Evolutionary conservation across 2,888 invertebrate species (phyloP).

Genomic region (Daptonema setosum): DNA sequence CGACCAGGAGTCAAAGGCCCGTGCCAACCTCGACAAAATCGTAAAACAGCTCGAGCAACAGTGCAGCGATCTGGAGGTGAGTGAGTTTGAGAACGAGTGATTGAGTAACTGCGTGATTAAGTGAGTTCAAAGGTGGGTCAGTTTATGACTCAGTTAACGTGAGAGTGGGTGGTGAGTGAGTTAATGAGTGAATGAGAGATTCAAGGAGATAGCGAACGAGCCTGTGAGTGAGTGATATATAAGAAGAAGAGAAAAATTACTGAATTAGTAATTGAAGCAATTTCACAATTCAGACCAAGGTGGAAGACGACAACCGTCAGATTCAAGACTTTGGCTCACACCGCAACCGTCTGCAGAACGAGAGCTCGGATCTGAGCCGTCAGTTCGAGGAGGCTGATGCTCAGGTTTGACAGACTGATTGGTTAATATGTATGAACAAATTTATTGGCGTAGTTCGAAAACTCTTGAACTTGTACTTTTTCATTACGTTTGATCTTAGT

Average conservation of each 20-base stretch:
- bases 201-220: too few species aligned
- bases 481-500: too few species aligned
- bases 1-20: conserved; percentile 91
- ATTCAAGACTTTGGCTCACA: conserved; percentile 59
- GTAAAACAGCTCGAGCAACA: conserved; percentile 24
- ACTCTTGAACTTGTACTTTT: too few species aligned
- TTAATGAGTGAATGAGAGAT: too few species aligned
- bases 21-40: conserved; percentile 35
- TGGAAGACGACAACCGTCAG: conserved; percentile 87
- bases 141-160: too few species aligned
- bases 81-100: conserved; percentile 89
- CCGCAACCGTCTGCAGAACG: conserved; percentile 88
- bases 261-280: too few species aligned
- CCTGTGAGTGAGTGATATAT: too few species aligned
- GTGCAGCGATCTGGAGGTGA: conserved; percentile 66
- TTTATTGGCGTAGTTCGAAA: too few species aligned
- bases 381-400: conserved; percentile 97
- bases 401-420: conserved; percentile 74
- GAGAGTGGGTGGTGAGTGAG: too few species aligned
- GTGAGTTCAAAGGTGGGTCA: conserved; percentile 62
- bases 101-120: conserved; percentile 86
- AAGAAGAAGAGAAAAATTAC: too few species aligned
- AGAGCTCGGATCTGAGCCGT: conserved; percentile 84
- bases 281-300: conserved; percentile 70
- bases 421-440: too few species aligned